phyloP scores from a whole-genome alignment of 2,888 invertebrate genomes.

The Drosophila birchii region DNA sequence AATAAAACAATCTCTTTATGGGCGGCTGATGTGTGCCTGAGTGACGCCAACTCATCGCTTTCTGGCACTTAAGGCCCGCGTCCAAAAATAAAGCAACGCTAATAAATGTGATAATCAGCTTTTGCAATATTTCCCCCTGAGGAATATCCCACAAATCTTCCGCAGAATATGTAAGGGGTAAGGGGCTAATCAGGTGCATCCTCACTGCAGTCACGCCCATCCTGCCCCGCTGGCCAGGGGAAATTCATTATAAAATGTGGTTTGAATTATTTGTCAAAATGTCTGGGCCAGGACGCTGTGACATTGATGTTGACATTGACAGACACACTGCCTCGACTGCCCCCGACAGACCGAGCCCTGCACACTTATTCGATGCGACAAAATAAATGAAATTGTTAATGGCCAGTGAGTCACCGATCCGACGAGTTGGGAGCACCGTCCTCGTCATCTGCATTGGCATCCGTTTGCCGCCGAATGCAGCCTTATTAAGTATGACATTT shows the following conservation, averaged over 20 bases:
- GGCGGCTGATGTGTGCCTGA: constrained; percentile 28
- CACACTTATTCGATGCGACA: constrained; percentile 56
- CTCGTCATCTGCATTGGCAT: constrained; percentile 17
- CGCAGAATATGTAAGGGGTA: constrained; percentile 7
- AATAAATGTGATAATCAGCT: constrained; percentile 63
- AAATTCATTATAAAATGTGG: constrained; percentile 72
- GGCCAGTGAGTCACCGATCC: constrained; percentile 49
- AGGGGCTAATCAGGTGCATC: constrained; percentile 35
- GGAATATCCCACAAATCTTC: constrained; percentile 68
- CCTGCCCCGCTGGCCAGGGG: constrained; percentile 8
- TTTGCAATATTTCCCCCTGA: constrained; percentile 18
- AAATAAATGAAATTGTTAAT: constrained; percentile 80
- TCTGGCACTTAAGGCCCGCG: constrained; percentile 58
- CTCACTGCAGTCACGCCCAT: constrained; percentile 31
- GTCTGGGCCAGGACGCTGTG: constrained; percentile 55
- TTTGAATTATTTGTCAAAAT: constrained; percentile 73
- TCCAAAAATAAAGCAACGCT: constrained; percentile 71
- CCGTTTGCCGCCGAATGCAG: neutral
- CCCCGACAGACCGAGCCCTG: constrained; percentile 21
- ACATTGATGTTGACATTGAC: constrained; percentile 76
- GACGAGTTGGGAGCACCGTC: constrained; percentile 6
- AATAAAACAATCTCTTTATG: constrained; percentile 47
- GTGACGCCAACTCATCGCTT: constrained; percentile 42
- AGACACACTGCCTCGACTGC: constrained; percentile 45
- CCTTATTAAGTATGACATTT: constrained; percentile 73